Conservation (phyloP, 2,888 invertebrate genomes). For the Octonoba sinensis region DNA sequence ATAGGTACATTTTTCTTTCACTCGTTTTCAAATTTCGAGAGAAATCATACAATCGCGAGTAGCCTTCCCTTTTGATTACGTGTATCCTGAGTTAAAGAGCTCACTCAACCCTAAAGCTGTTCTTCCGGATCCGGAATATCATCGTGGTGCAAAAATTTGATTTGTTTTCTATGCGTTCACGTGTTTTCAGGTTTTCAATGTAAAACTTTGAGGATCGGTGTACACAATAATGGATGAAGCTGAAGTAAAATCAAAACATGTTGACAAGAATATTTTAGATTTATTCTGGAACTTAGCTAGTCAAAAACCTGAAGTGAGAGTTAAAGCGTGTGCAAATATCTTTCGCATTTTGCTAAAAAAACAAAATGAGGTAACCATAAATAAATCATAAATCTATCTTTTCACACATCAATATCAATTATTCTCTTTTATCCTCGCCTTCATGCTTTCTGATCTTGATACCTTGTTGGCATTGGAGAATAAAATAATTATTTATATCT, state of each 20-base stretch:
- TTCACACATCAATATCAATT: no score
- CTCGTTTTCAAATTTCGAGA: no score
- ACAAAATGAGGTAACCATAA: constrained; percentile 17
- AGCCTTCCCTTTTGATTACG: no score
- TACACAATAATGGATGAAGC: constrained; percentile 5
- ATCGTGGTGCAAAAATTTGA: no score
- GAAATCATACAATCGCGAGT: no score
- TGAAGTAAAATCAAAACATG: background rate
- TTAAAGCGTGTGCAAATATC: constrained; percentile 26
- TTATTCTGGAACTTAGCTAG: constrained; percentile 22
- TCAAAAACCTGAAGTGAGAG: constrained; percentile 15
- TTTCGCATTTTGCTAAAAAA: constrained; percentile 13
- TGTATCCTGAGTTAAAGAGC: no score
- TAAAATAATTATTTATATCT: no score
- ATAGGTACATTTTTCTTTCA: no score
- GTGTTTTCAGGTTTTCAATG: background rate
- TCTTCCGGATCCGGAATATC: no score
- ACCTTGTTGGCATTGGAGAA: background rate
- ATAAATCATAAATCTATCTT: background rate
- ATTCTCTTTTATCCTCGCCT: no score
- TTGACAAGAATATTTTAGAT: constrained; percentile 41
- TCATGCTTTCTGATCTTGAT: no score
- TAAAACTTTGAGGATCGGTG: background rate
- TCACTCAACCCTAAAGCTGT: no score
- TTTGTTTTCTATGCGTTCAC: background rate